phyloP scores from a whole-genome alignment of 2,888 invertebrate species.

The Orthonevra nobilis region DNA sequence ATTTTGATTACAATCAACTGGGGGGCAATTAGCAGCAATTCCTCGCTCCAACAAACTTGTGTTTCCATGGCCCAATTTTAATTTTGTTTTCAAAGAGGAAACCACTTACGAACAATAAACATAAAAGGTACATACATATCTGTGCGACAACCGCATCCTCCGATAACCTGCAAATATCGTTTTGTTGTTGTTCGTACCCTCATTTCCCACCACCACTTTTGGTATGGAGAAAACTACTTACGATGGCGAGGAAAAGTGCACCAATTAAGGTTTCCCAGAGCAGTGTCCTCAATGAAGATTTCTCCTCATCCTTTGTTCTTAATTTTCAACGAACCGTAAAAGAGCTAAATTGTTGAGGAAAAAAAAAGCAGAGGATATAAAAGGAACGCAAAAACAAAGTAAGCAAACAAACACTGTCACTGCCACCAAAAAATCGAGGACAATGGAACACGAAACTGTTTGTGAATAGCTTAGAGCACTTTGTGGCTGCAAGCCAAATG shows the following conservation, averaged over 20 bases:
- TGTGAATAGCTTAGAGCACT: conserved; percentile 43
- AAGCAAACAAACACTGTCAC: conserved; percentile 15
- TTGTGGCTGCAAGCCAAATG: conserved; percentile 50
- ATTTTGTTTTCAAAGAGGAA: neutral
- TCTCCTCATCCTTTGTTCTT: neutral
- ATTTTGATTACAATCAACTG: neutral
- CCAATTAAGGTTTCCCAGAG: conserved; percentile 14
- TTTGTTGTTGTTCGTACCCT: too few relatives aligned
- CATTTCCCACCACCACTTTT: too few relatives aligned
- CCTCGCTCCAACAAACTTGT: neutral
- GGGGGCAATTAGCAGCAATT: conserved; percentile 1
- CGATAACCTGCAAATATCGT: neutral
- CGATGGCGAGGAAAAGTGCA: neutral
- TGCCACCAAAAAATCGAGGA: conserved; percentile 35
- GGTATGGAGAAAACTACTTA: neutral
- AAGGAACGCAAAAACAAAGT: neutral
- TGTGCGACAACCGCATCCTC: conserved; percentile 8
- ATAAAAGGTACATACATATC: neutral
- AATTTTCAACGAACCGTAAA: conserved; percentile 5
- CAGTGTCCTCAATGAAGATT: conserved; percentile 5
- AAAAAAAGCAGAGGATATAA: neutral
- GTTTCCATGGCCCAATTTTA: neutral
- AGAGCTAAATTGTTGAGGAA: conserved; percentile 13
- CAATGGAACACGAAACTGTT: conserved; percentile 43
- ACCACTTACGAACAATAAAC: conserved; percentile 10